Base-by-base conservation (phyloP, 2,797 vertebrate species). In the Neoniphon sammara region DNA sequence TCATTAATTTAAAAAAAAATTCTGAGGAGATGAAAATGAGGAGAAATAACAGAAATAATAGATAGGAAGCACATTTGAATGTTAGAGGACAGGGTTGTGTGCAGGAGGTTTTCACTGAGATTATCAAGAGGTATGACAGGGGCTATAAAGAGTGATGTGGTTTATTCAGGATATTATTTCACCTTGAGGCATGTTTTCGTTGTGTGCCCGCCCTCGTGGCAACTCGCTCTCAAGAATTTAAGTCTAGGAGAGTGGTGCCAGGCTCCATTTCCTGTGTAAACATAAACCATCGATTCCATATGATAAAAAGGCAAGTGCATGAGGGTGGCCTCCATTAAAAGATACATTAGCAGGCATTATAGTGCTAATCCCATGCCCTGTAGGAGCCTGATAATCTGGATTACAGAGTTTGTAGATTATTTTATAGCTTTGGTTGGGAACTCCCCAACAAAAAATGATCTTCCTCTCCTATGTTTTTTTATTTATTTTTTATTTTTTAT, bases 271-370 rank as follows among this genome's bases (percentile, higher is more conserved):
- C 11, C 66, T 52, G n/a, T n/a, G n/a, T n/a, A n/a, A n/a, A n/a
- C 52, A 31, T 73, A 54, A 84, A 53, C 20, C 81, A 78, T 73
- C 71, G 73, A 84, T 76, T 88, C 77, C 61, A 85, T 89, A 82
- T 44, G 65, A 88, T 67, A 11, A 70, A 81, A 86, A 80, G 54
- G 49, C 20, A 44, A 10, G 25, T 56, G 36, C 55, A 65, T 81
- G 58, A 58, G 49, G 73, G 1, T 23, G 68, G 70, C 68, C 63
- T 86, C 89, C 88, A 89, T 91, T 91, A 92, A 90, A 91, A 88
- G 75, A 85, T 81, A 87, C 87, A 92, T 94, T 93, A 92, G 87
- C 39, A 70, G 54, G 88, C 77, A 92, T 93, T 93, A 93, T 78
- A 89, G 70, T 86, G 66, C 82, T 93, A 89, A 94, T 91, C 90